Evolutionary conservation across 2,888 invertebrate species (phyloP).

Genomic region (Operophtera brumata): DNA sequence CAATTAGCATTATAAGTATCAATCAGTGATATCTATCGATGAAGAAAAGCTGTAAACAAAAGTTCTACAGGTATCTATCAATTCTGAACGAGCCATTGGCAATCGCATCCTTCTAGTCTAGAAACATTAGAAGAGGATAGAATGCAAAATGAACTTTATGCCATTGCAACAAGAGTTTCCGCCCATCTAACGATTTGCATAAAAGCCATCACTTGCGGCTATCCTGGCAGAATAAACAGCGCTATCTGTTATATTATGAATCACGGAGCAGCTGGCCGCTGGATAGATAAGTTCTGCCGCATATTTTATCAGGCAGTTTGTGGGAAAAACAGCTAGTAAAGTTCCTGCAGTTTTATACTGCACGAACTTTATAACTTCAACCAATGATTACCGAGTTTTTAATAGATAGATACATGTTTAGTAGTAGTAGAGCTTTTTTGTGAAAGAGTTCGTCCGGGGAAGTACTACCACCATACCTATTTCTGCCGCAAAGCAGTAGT

Average conservation of each 20-base stretch:
- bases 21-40: neutral
- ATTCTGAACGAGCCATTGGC: conserved; percentile 13
- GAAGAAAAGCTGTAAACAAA: conserved; percentile 15
- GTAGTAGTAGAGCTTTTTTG: too few species aligned
- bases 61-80: conserved; percentile 12
- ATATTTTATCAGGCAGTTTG: conserved; percentile 42
- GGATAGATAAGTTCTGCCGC: conserved; percentile 74
- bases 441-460: too few species aligned
- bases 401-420: too few species aligned
- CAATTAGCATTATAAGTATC: neutral
- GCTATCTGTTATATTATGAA: conserved; percentile 58
- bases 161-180: conserved; percentile 3
- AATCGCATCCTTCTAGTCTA: conserved; percentile 11
- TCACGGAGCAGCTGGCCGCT: conserved; percentile 62
- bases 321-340: conserved; percentile 12
- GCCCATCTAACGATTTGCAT: conserved; percentile 26
- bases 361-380: too few species aligned
- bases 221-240: conserved; percentile 55
- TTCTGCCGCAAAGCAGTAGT: too few species aligned
- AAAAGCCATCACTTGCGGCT: conserved; percentile 42
- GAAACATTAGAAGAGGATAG: conserved; percentile 11
- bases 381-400: too few species aligned
- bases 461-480: too few species aligned
- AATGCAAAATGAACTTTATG: conserved; percentile 4
- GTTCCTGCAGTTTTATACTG: neutral